These are phyloP conservation scores for Esox masquinongy DNA, from an alignment of 2,797 vertebrate genomes.

Conservation along the genomic window DNA sequence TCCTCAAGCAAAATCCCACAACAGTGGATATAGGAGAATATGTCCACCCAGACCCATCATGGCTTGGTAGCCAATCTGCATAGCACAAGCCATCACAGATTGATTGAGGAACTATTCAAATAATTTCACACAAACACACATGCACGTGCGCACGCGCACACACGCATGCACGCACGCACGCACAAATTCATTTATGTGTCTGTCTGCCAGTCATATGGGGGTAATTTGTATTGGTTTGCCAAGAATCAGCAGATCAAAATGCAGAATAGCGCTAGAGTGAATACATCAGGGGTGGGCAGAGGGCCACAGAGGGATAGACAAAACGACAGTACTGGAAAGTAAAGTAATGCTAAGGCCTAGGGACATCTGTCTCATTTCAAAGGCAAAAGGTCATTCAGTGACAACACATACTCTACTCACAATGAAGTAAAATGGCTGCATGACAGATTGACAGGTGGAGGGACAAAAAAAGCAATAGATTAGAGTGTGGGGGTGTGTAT, in stretches of 20 bases:
- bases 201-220: slow-evolving; percentile 1
- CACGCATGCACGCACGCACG: too few species aligned
- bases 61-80: slow-evolving; percentile 9
- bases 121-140: slow-evolving; percentile 5
- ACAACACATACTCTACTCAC: slow-evolving; percentile 1
- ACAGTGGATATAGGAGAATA: background rate
- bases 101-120: too few species aligned
- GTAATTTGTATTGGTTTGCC: slow-evolving; percentile 58
- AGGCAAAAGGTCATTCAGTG: slow-evolving; percentile 42
- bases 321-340: slow-evolving; percentile 37
- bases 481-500: slow-evolving; percentile 30
- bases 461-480: slow-evolving; percentile 60
- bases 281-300: slow-evolving; percentile 43
- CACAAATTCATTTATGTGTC: too few species aligned
- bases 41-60: background rate
- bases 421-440: slow-evolving; percentile 3
- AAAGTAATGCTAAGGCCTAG: slow-evolving; percentile 31
- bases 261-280: slow-evolving; percentile 47
- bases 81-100: slow-evolving; percentile 21
- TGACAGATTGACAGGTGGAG: slow-evolving; percentile 29
- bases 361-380: slow-evolving; percentile 61
- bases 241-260: slow-evolving; percentile 50
- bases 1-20: background rate
- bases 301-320: background rate
- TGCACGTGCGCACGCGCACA: background rate